These are phyloP conservation scores for Coleophora deauratella DNA, from an alignment of 2,888 invertebrate genomes.

Conservation along the genomic window DNA sequence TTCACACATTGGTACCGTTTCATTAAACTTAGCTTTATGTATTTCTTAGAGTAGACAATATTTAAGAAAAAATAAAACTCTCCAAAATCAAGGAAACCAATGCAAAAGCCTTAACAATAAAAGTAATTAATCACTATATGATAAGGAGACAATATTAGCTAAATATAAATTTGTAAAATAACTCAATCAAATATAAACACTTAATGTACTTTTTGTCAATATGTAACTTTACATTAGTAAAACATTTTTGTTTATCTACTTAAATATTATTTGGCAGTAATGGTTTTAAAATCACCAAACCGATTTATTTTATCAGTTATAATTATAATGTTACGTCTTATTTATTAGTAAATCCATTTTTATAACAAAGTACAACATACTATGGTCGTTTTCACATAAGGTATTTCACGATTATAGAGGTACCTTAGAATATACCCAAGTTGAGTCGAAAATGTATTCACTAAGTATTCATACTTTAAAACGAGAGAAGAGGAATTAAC, in stretches of 20 bases:
- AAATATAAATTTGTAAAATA: conserved; percentile 12
- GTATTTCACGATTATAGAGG: conserved; percentile 37
- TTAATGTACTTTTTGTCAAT: conserved; percentile 33
- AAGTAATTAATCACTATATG: conserved; percentile 20
- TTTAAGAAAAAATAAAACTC: conserved; percentile 7
- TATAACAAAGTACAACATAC: conserved; percentile 53
- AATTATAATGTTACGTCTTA: conserved; percentile 42
- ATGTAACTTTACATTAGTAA: conserved; percentile 57
- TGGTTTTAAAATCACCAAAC: conserved; percentile 56
- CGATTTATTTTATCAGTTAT: conserved; percentile 41
- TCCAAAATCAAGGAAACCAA: conserved; percentile 1
- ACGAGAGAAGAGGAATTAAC: too few relatives aligned
- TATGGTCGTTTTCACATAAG: conserved; percentile 37
- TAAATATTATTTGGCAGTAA: conserved; percentile 65
- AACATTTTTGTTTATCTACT: conserved; percentile 56
- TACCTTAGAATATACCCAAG: too few relatives aligned
- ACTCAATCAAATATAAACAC: too few relatives aligned
- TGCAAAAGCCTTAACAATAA: conserved; percentile 23
- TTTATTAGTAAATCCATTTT: conserved; percentile 44
- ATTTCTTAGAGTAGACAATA: too few relatives aligned
- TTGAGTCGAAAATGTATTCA: too few relatives aligned
- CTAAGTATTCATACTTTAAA: too few relatives aligned
- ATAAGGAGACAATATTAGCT: too few relatives aligned
- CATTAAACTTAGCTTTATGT: conserved; percentile 19
- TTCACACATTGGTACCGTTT: conserved; percentile 44